phyloP scores from a whole-genome alignment of 2,797 vertebrate species.

The Spinus olivaceus region DNA sequence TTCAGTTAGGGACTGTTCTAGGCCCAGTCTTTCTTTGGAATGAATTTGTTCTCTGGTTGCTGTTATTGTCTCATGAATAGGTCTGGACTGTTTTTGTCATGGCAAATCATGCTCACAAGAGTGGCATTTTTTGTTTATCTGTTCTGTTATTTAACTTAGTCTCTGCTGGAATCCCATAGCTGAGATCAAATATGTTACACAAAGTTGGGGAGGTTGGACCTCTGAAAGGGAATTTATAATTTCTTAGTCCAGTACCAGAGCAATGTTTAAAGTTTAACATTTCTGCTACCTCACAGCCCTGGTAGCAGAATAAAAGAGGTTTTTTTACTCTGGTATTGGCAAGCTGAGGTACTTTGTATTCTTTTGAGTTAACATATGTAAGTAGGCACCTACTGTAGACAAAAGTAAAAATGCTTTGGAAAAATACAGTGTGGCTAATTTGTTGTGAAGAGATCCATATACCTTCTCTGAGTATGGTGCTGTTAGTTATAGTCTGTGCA shows the following conservation, averaged over 20 bases:
- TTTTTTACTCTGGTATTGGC: not conserved
- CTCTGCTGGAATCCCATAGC: slow-evolving; percentile 65
- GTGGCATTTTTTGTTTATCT: not conserved
- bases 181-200: not conserved
- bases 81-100: not conserved
- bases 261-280: accelerated
- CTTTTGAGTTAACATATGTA: accelerated
- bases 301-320: not conserved
- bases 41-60: not conserved
- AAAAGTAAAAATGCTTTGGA: not conserved
- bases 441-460: not conserved
- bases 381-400: not conserved
- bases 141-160: not conserved
- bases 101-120: not conserved
- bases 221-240: not conserved
- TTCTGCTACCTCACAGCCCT: not conserved
- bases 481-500: not conserved
- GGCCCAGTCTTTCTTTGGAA: not conserved
- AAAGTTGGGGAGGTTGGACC: not conserved
- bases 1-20: not conserved
- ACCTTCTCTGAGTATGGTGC: not conserved
- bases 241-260: not conserved
- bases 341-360: not conserved
- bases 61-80: not conserved
- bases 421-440: not conserved